These are phyloP conservation scores for Orgyia antiqua DNA, from an alignment of 2,888 invertebrate genomes.

Conservation along the genomic window DNA sequence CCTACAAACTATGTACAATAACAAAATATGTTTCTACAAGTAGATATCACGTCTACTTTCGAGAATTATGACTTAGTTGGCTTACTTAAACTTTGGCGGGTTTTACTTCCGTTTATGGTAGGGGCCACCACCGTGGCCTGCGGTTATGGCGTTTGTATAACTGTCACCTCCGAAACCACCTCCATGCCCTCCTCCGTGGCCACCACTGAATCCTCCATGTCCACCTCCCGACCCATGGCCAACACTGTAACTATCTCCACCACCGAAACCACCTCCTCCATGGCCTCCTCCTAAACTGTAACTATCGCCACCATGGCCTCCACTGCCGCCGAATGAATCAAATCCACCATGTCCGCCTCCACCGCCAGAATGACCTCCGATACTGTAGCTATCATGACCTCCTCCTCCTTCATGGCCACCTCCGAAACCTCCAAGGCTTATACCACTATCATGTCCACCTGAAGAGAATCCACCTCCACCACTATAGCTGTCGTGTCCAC, in stretches of 20 bases:
- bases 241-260: slow-evolving; percentile 21
- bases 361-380: slow-evolving; percentile 17
- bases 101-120: slow-evolving; percentile 54
- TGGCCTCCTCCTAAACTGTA: slow-evolving; percentile 26
- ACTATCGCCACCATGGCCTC: slow-evolving; percentile 23
- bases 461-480: slow-evolving; percentile 18
- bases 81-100: slow-evolving; percentile 22
- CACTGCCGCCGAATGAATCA: slow-evolving; percentile 11
- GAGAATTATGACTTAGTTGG: slow-evolving; percentile 66
- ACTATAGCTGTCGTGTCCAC: slow-evolving; percentile 27
- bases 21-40: slow-evolving; percentile 16
- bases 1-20: slow-evolving; percentile 53
- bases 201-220: slow-evolving; percentile 36
- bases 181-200: slow-evolving; percentile 18
- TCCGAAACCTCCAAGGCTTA: slow-evolving; percentile 16
- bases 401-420: slow-evolving; percentile 24
- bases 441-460: slow-evolving; percentile 26
- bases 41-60: slow-evolving; percentile 1
- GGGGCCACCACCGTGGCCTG: slow-evolving; percentile 71
- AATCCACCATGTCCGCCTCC: slow-evolving; percentile 19
- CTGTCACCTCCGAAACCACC: slow-evolving; percentile 52
- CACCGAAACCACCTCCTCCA: slow-evolving; percentile 18
- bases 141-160: slow-evolving; percentile 57
- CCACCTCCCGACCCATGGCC: slow-evolving; percentile 28
- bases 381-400: slow-evolving; percentile 20